phyloP scores from a whole-genome alignment of 2,797 vertebrate species.

The Stomatorhinus walkeri region DNA sequence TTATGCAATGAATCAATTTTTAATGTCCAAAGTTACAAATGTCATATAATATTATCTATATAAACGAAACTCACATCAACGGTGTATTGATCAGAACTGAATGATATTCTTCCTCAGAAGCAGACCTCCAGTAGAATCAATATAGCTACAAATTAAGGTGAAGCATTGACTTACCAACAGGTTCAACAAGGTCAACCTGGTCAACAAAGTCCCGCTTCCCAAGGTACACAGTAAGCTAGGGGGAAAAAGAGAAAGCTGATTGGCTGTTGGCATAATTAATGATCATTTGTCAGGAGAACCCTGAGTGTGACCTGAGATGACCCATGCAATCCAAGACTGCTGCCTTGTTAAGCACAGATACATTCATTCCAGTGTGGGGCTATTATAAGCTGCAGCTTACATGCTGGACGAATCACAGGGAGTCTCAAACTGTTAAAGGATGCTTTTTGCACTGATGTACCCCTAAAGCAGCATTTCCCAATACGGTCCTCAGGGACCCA shows the following conservation, averaged over 20 bases:
- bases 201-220: slow-evolving; percentile 95
- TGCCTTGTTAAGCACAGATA: slow-evolving; percentile 14
- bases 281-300: neutral
- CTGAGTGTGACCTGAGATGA: slow-evolving; percentile 17
- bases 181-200: slow-evolving; percentile 84
- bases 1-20: neutral
- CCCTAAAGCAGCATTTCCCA: neutral
- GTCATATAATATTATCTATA: neutral
- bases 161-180: slow-evolving; percentile 70
- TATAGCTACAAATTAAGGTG: neutral
- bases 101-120: neutral
- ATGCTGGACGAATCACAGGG: too few species aligned
- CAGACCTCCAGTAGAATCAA: neutral
- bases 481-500: neutral
- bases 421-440: neutral
- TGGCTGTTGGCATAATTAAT: neutral
- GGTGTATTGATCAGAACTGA: neutral
- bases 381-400: neutral
- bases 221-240: slow-evolving; percentile 86
- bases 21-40: neutral
- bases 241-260: neutral
- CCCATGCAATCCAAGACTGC: slow-evolving; percentile 22
- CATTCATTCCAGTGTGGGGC: neutral
- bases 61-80: neutral
- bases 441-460: neutral